A percentile compares a stretch with the other conserved stretches of the same genome.
These are phyloP conservation scores for Ceratitis capitata DNA, from an alignment of 1,140 invertebrate genomes.

Conservation along the genomic window DNA sequence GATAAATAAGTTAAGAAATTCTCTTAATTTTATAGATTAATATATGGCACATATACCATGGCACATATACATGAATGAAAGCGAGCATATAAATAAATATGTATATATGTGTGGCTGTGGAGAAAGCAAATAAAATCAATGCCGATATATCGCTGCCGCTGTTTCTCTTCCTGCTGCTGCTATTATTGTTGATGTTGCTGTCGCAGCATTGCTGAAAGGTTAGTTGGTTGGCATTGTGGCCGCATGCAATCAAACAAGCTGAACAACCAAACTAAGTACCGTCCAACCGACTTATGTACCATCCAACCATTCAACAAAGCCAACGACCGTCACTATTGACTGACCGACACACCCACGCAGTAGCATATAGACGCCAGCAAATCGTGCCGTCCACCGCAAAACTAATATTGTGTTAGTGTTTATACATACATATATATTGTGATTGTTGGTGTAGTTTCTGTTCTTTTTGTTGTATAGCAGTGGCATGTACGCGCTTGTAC, in stretches of 20 bases:
- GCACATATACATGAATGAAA: background rate
- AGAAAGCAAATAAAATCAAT: conserved; percentile 3
- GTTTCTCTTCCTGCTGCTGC: too few relatives aligned
- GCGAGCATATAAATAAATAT: background rate
- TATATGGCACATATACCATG: background rate
- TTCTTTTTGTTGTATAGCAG: background rate
- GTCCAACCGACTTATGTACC: background rate
- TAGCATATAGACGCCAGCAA: background rate
- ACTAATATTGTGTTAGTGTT: conserved; percentile 28
- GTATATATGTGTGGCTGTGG: background rate
- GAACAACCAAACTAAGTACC: background rate
- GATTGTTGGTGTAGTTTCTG: background rate
- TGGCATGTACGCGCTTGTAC: background rate
- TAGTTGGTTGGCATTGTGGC: background rate
- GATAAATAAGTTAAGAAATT: too few relatives aligned
- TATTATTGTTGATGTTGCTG: too few relatives aligned
- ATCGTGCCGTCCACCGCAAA: background rate
- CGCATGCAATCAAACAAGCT: conserved; percentile 17
- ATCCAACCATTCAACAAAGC: background rate
- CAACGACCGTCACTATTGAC: too few relatives aligned
- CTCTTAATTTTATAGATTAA: background rate
- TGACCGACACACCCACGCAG: background rate
- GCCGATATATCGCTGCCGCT: background rate
- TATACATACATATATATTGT: background rate
- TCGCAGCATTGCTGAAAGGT: too few relatives aligned